Evolutionary conservation across 2,888 invertebrate species (phyloP), one percentile per base, ranked within the genome.

Genomic region (Polymixis lichenea): DNA sequence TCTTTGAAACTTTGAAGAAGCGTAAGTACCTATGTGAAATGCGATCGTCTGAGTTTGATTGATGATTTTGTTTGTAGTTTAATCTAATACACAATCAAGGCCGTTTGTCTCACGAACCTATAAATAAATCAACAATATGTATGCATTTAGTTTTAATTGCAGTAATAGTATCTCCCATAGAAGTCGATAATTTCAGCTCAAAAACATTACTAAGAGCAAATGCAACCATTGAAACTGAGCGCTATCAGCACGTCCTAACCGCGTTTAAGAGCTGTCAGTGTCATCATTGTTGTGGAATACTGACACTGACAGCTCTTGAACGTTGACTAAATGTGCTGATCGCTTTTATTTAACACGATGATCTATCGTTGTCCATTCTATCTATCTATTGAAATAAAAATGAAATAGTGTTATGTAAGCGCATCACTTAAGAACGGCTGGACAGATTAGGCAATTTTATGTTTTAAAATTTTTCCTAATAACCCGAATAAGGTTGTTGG

Each of bases 1-100:
- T 19, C 28, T 78, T 68, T 78, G 49, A 32, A 51, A 46, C 51
- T 19, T 32, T 13, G 32, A 13, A 75, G 28, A 46, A 19, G 25
- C 17, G 25, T 64, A 71, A 6, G 32, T n/a, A n/a, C n/a, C n/a
- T n/a, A 38, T 22, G 6, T 56, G 22, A 53, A 62, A 17, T 75
- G 9, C 6, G 5, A 75, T n/a, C 56, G 17, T 9, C 25, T 19
- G 17, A 5, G n/a, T 13, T n/a, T 74, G 25, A 55, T 62, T 1
- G 2, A 49, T 55, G 22, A 8, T 49, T 61, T 75, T 75, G 32
- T 15, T 62, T 49, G 15, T 56, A 43, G 0, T n/a, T 38, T 13
- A 13, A 17, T 38, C 22, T 38, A 43, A 25, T 19, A 43, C 4
- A 46, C 49, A 53, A 17, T 53, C 53, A 53, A 22, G 66, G 66